Base-by-base conservation (phyloP, 2,888 invertebrate species). In the Parnassius smintheus region DNA sequence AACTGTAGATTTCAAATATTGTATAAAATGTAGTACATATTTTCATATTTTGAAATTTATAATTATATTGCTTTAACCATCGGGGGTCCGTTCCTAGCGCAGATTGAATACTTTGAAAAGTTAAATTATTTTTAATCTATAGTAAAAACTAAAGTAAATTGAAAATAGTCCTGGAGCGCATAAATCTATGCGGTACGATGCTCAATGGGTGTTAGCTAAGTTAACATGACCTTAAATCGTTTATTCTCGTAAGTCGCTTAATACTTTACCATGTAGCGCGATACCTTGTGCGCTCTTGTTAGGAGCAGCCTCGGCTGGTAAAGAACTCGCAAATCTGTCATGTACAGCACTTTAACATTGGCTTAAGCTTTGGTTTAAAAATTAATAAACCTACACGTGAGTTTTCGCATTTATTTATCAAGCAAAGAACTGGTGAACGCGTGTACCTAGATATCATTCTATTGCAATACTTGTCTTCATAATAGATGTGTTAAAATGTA, bases 301-400 rank as follows among this genome's bases (percentile, higher is more conserved):
- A 70, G 68, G 70, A 67, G 73, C 73, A 73, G 66, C 67, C 66
- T 66, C 65, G 67, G 68, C 65, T 65, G 68, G 65, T 64, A 67
- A 68, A 70, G 65, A 65, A 68, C 70, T 76, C 77, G 70, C 76
- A 76, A 77, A 77, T 76, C 75, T 76, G 76, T 75, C 75, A 66
- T 65, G 70, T 72, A 68, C 60, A 63, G 65, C 66, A 62, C 65
- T 67, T 64, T 70, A 70, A 74, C 69, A 72, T 69, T 57, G 59
- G 13, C 59, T 54, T 59, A 64, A 57, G 62, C 13, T 57, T 49
- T 48, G 59, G 44, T 52, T 56, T 56, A 53, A 35, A 64, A 64
- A 64, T 61, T 60, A 57, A 64, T 64, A 64, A 60, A 60, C 35
- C 35, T 35, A 35, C 1, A 18, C 18, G 18, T 35, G 35, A 7